Percentiles rank a stretch among this genome's conserved stretches.
These are phyloP conservation scores for Strix uralensis DNA, from an alignment of 2,113 vertebrate genomes.

Conservation along the genomic window DNA sequence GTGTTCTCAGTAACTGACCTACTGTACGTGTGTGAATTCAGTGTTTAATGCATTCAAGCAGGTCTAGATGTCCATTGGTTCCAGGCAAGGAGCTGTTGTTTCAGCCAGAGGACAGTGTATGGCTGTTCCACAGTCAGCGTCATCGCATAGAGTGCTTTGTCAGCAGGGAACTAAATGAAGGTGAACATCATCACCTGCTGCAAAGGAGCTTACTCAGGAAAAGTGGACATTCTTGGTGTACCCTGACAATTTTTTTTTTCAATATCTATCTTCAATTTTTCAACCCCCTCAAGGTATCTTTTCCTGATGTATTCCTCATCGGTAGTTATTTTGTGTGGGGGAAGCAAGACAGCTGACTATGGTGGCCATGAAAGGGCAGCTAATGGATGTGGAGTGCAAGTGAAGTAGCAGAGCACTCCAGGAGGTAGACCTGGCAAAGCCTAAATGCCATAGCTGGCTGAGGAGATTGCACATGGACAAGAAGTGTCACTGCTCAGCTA, in stretches of 20 bases:
- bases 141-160: background rate
- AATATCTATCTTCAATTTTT: background rate
- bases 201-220: background rate
- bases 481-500: background rate
- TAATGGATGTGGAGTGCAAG: background rate
- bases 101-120: background rate
- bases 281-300: rapidly evolving
- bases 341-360: background rate
- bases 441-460: background rate
- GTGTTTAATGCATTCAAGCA: background rate
- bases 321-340: background rate
- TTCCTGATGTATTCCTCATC: rapidly evolving
- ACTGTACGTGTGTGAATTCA: background rate
- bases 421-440: background rate
- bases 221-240: background rate
- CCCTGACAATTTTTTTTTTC: background rate
- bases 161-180: background rate
- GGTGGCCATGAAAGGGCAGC: background rate
- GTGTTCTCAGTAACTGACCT: background rate
- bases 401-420: background rate
- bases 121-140: background rate
- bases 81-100: background rate
- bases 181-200: background rate
- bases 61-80: background rate
- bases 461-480: background rate